Conservation (phyloP, 2,797 vertebrate species). For the Dryobates pubescens region DNA sequence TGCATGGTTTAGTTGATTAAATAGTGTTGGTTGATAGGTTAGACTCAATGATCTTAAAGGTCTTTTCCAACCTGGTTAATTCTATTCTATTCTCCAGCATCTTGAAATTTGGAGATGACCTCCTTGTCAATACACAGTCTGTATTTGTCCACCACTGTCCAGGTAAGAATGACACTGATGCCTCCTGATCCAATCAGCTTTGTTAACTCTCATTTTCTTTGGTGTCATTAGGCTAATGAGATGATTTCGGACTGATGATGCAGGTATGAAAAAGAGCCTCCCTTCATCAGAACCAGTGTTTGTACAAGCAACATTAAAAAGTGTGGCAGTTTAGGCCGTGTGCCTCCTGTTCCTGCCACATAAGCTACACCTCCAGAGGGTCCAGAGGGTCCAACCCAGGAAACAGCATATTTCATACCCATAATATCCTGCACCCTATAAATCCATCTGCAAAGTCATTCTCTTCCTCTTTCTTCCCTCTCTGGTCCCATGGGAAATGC, state of each 20-base stretch:
- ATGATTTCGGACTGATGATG: slow-evolving; percentile 30
- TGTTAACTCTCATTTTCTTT: slow-evolving; percentile 69
- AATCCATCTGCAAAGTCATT: too few relatives aligned
- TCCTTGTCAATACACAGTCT: not conserved
- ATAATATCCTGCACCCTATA: too few relatives aligned
- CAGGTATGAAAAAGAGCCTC: slow-evolving; percentile 13
- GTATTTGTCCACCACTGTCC: slow-evolving; percentile 24
- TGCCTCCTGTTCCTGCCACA: too few relatives aligned
- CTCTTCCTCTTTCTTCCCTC: too few relatives aligned
- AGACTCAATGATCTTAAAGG: too few relatives aligned
- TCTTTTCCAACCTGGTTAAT: too few relatives aligned
- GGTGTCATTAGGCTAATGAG: slow-evolving; percentile 75
- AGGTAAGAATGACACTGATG: slow-evolving; percentile 22
- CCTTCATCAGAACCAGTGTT: slow-evolving; percentile 33
- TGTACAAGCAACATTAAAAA: slow-evolving; percentile 39
- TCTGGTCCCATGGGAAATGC: too few relatives aligned
- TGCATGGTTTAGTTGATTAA: too few relatives aligned
- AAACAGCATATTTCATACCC: too few relatives aligned
- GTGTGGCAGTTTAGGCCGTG: not conserved
- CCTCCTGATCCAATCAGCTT: slow-evolving; percentile 59
- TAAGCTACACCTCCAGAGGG: too few relatives aligned
- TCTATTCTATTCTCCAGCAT: not conserved
- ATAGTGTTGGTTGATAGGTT: too few relatives aligned
- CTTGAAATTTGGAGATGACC: not conserved
- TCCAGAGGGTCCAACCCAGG: too few relatives aligned